These are phyloP conservation scores for Thamnophis sirtalis DNA, from an alignment of 2,113 vertebrate genomes.

Conservation along the genomic window DNA sequence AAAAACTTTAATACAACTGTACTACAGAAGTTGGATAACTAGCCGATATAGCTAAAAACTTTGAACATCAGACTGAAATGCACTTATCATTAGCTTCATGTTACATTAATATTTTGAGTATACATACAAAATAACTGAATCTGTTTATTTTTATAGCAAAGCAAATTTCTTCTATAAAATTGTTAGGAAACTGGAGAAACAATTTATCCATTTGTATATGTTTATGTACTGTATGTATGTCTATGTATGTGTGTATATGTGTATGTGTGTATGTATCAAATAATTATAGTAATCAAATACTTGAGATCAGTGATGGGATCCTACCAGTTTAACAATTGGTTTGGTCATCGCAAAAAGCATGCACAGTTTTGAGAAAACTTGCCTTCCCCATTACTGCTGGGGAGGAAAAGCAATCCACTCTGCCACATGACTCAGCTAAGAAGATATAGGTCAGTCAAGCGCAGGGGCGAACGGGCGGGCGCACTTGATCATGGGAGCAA, in stretches of 20 bases:
- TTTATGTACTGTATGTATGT: neutral
- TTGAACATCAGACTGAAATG: slow-evolving; percentile 25
- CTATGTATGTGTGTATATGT: neutral
- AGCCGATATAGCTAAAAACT: slow-evolving; percentile 48
- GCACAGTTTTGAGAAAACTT: no score
- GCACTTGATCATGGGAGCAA: no score
- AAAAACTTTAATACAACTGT: slow-evolving; percentile 52
- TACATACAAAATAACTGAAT: neutral
- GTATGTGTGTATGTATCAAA: neutral
- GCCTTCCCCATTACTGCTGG: no score
- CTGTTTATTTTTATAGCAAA: neutral
- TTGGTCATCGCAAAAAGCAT: no score
- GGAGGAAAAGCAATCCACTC: no score
- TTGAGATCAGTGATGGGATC: neutral
- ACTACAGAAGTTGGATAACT: slow-evolving; percentile 59
- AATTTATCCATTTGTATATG: neutral
- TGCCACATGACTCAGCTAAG: no score
- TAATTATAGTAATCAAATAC: neutral
- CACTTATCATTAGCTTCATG: slow-evolving; percentile 18
- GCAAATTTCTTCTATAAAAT: neutral
- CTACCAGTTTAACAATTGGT: no score
- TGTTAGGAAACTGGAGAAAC: neutral
- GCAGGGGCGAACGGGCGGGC: no score
- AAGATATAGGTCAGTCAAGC: no score
- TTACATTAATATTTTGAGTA: slow-evolving; percentile 27